Base-by-base conservation (phyloP, 1,140 invertebrate species). In the Drosophila pruinosa region DNA sequence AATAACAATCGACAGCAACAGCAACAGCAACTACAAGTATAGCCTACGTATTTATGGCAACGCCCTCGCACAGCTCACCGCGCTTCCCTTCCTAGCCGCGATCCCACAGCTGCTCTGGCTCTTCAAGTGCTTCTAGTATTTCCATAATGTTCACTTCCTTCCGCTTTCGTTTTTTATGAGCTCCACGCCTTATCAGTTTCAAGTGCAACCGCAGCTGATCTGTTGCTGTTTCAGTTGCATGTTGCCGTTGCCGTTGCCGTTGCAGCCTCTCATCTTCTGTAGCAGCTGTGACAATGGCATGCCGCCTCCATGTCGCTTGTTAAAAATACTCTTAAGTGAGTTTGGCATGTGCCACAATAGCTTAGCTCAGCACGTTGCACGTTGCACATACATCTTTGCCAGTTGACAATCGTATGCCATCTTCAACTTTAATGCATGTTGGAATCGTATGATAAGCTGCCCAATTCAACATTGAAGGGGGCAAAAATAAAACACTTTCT, bases 271-370 rank as follows among this genome's bases (percentile, higher is more conserved):
- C 41, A 36, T n/a, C 63, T n/a, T 58, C 58, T 19, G 39, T 12
- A 26, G 52, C 69, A 57, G 59, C 59, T 58, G 74, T 45, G 70
- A 75, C 73, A 72, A 61, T 58, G 65, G 54, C 6, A 14, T 14
- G 58, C 34, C 28, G 61, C 57, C 48, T 31, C 2, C 43, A 8
- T 57, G 57, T 67, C 48, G 43, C 63, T 54, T 74, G 34, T 76
- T 89, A 72, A 89, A 89, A 79, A 81, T 89, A 89, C 50, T 52
- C 53, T 31, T 48, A 81, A 89, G 89, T 89, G 86, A 50, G 71
- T 76, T 81, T 86, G 77, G 75, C 86, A 89, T 89, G 86, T 89
- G 80, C 77, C 78, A 75, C 62, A 72, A 56, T 50, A 61, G 45
- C 61, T 26, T 52, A 67, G 59, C 54, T 24, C n/a, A n/a, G n/a